Percentiles rank a stretch among this genome's conserved stretches.
These are phyloP conservation scores for Dysmachus trigonus DNA, from an alignment of 2,888 invertebrate species.

Conservation along the genomic window DNA sequence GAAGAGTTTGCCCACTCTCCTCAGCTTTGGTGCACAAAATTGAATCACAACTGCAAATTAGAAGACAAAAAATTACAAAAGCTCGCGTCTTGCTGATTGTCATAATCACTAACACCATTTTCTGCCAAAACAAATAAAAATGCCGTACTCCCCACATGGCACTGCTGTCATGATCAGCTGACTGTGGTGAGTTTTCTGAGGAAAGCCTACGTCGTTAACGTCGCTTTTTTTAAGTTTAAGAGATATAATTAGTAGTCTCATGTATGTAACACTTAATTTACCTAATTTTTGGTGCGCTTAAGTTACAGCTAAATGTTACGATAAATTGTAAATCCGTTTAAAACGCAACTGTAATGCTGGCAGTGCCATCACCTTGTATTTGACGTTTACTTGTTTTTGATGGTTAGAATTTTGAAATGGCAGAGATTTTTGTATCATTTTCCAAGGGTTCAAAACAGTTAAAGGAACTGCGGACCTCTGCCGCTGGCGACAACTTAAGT, in stretches of 20 bases:
- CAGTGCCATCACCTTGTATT: background rate
- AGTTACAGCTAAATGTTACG: no score
- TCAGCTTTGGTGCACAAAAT: background rate
- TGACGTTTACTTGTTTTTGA: background rate
- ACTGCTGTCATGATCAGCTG: conserved; percentile 8
- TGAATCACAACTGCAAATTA: conserved; percentile 5
- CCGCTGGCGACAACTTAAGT: background rate
- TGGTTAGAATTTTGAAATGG: background rate
- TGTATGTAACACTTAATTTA: no score
- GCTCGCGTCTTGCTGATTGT: background rate
- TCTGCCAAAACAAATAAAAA: conserved; percentile 28
- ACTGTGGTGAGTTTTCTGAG: background rate
- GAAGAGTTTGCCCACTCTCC: background rate
- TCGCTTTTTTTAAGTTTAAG: no score
- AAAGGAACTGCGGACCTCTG: background rate
- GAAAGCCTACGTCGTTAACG: no score
- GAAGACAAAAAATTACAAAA: conserved; percentile 27
- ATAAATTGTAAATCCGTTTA: background rate
- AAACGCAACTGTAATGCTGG: background rate
- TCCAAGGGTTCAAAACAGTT: background rate
- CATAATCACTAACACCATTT: conserved; percentile 40
- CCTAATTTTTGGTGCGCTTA: no score
- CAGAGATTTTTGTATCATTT: background rate
- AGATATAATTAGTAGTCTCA: no score
- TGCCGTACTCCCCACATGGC: background rate